These are phyloP conservation scores for Brachyistius frenatus DNA, from an alignment of 2,113 vertebrate genomes.

Conservation along the genomic window DNA sequence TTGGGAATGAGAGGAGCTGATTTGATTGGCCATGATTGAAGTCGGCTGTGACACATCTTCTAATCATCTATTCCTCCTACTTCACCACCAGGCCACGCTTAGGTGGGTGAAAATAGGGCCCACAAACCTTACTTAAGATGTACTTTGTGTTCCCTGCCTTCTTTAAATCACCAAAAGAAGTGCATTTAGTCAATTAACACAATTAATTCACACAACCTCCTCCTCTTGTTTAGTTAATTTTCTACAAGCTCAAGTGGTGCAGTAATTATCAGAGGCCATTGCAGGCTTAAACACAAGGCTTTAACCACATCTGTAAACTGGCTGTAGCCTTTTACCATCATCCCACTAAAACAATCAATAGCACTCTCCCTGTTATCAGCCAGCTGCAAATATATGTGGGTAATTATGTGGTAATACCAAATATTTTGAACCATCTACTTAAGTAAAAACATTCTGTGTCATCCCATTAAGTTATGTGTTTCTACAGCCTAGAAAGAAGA, in stretches of 20 bases:
- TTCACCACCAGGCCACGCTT: no score
- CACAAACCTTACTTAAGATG: no score
- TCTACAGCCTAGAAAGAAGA: constrained; percentile 32
- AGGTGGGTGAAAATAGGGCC: no score
- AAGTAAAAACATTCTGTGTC: constrained; percentile 49
- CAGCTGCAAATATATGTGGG: constrained; percentile 45
- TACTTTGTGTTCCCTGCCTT: not conserved
- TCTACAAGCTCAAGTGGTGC: constrained; percentile 22
- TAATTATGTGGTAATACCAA: constrained; percentile 39
- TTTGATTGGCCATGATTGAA: no score
- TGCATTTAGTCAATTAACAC: constrained; percentile 18
- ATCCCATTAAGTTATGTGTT: constrained; percentile 47
- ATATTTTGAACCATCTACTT: constrained; percentile 47
- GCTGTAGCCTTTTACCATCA: constrained; percentile 16
- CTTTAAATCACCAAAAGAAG: constrained; percentile 8
- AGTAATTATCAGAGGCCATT: constrained; percentile 49
- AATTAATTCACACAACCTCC: constrained; percentile 10
- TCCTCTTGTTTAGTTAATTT: constrained; percentile 39
- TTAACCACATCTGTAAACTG: constrained; percentile 7
- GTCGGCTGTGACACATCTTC: no score
- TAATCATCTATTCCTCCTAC: not conserved
- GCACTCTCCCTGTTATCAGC: constrained; percentile 22
- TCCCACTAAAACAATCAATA: constrained; percentile 48
- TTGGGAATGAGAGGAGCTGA: no score
- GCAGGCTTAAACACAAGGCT: constrained; percentile 14